Conservation (phyloP, 2,797 vertebrate species). For the Oryzias sinensis region DNA sequence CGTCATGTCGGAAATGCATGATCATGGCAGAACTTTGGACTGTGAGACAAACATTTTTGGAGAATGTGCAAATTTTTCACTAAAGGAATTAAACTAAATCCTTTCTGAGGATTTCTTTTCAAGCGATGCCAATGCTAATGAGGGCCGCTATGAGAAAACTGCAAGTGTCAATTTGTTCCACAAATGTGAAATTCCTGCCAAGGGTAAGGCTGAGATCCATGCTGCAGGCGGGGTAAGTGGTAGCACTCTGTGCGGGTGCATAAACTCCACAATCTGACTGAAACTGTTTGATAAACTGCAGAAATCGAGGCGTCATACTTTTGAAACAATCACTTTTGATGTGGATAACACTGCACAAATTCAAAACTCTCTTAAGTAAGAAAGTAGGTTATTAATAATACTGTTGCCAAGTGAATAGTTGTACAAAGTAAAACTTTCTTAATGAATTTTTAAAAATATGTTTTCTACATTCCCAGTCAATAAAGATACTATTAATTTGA, state of each 20-base stretch:
- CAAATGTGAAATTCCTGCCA: not conserved
- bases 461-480: too few species aligned
- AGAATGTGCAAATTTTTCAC: not conserved
- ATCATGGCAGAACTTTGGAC: conserved; percentile 14
- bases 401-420: too few species aligned
- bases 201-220: not conserved
- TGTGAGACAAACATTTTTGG: conserved; percentile 1
- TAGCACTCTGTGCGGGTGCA: not conserved
- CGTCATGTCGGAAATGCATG: conserved; percentile 9
- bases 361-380: too few species aligned
- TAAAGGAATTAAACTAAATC: conserved; percentile 8
- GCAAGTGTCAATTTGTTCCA: not conserved
- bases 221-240: not conserved
- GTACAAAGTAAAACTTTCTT: too few species aligned
- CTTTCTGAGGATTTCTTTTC: not conserved
- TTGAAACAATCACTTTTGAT: too few species aligned
- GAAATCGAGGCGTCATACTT: too few species aligned
- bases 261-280: too few species aligned
- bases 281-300: not conserved
- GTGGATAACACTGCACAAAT: too few species aligned
- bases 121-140: not conserved
- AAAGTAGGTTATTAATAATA: too few species aligned
- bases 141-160: not conserved
- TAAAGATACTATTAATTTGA: too few species aligned
- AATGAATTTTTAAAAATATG: too few species aligned